These are phyloP conservation scores for Saguinus oedipus DNA, from an alignment of 2,797 vertebrate species.

Conservation along the genomic window DNA sequence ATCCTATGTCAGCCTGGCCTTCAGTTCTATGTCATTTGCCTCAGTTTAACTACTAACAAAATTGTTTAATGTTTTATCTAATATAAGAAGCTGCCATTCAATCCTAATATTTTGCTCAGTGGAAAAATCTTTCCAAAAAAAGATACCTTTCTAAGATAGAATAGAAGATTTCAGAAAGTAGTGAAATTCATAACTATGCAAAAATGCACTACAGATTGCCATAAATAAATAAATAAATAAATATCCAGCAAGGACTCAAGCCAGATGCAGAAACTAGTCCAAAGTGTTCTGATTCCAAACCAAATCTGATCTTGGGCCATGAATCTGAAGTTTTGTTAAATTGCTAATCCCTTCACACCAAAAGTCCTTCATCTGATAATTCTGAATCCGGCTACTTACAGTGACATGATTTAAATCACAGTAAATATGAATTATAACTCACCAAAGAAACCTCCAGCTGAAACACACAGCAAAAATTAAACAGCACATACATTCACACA, in stretches of 20 bases:
- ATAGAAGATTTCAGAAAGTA: conserved; percentile 30
- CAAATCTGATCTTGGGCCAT: conserved; percentile 12
- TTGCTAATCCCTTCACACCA: conserved; percentile 16
- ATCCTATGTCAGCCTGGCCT: neutral
- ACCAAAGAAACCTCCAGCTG: neutral
- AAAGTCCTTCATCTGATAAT: conserved; percentile 16
- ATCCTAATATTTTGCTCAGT: neutral
- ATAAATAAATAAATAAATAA: conserved; percentile 50
- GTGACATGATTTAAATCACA: conserved; percentile 1
- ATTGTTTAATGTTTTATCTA: neutral
- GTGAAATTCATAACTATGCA: neutral
- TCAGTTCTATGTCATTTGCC: neutral
- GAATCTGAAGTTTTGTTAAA: conserved; percentile 45
- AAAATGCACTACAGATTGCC: conserved; percentile 17
- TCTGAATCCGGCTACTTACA: conserved; percentile 36
- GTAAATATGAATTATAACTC: neutral
- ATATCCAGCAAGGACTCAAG: neutral
- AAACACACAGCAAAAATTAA: neutral
- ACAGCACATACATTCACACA: neutral
- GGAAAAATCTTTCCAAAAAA: conserved; percentile 8
- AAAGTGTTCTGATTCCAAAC: conserved; percentile 58
- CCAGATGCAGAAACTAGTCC: conserved; percentile 57
- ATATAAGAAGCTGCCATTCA: conserved; percentile 10
- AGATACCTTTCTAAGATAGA: neutral
- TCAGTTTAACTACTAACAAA: neutral